Evolutionary conservation across 92 coral and sea anemone genomes (phyloP).

Genomic region (Hydrozoanthus gracilis): DNA sequence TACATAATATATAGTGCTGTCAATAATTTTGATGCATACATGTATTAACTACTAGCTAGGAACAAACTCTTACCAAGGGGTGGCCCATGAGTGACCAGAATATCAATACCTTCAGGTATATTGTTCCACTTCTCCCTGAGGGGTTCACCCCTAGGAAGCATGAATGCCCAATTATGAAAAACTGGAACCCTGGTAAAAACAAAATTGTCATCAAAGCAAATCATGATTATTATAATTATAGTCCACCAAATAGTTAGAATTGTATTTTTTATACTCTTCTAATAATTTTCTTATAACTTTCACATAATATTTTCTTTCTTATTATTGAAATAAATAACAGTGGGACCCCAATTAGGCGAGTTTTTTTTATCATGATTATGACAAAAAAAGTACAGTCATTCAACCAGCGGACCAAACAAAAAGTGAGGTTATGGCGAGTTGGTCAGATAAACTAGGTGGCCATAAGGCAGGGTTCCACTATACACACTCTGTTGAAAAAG

Average conservation of each 20-base stretch:
- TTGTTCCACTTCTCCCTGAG: conserved; percentile 87
- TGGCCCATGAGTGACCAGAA: conserved; percentile 94
- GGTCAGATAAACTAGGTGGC: background rate
- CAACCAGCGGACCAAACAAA: background rate
- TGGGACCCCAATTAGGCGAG: too few species aligned
- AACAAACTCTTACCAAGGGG: conserved; percentile 81
- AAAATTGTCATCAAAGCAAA: background rate
- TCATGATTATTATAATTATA: background rate
- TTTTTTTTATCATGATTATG: too few species aligned
- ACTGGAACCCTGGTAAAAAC: conserved; percentile 78
- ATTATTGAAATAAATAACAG: too few species aligned
- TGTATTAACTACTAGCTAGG: too few species aligned
- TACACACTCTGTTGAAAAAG: too few species aligned
- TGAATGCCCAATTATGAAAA: conserved; percentile 85
- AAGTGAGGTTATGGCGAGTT: background rate
- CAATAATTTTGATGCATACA: too few species aligned
- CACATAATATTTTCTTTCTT: too few species aligned
- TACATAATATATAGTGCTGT: too few species aligned
- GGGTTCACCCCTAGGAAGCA: conserved; percentile 77
- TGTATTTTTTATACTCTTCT: too few species aligned
- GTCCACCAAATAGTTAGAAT: too few species aligned
- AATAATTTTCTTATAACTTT: too few species aligned
- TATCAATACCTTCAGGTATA: conserved; percentile 81
- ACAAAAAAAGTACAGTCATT: background rate
- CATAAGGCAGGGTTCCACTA: background rate